Conservation (phyloP, 2,113 vertebrate genomes). For the Pao palembangensis region DNA sequence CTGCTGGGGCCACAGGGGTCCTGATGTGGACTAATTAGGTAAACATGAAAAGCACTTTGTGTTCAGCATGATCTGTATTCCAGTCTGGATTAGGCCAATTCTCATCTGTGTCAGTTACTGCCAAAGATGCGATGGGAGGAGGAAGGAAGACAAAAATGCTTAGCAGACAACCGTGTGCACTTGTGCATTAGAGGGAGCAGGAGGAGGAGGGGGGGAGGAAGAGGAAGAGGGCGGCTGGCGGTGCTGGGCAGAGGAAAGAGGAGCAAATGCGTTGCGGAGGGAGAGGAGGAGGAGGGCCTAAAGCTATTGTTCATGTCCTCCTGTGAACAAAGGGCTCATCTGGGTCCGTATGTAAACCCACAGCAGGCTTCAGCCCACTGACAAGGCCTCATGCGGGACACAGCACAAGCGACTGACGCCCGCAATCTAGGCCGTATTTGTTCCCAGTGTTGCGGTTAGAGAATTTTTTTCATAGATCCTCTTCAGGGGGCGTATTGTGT, state of each 20-base stretch:
- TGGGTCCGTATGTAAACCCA: constrained; percentile 75
- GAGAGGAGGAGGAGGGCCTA: constrained; percentile 76
- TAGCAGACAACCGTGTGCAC: constrained; percentile 69
- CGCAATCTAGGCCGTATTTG: constrained; percentile 49
- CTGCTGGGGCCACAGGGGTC: not conserved
- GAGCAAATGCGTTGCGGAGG: constrained; percentile 70
- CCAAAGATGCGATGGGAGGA: constrained; percentile 44
- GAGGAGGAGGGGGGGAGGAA: constrained; percentile 22
- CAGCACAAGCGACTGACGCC: constrained; percentile 59
- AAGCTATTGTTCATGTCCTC: constrained; percentile 82
- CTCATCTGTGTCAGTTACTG: constrained; percentile 65
- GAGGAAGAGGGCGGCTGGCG: constrained; percentile 53
- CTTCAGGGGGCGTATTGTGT: constrained; percentile 60
- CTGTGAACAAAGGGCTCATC: constrained; percentile 81
- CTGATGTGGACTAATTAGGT: constrained; percentile 53
- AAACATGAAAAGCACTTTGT: constrained; percentile 57
- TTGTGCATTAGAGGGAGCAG: constrained; percentile 59
- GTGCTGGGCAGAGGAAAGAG: constrained; percentile 65
- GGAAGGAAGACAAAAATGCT: constrained; percentile 58
- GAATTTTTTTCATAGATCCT: constrained; percentile 58
- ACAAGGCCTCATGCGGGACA: constrained; percentile 70
- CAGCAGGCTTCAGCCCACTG: constrained; percentile 69
- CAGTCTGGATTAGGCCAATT: constrained; percentile 62
- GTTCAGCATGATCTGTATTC: constrained; percentile 49
- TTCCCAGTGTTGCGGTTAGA: constrained; percentile 28